A percentile compares a stretch with the other conserved stretches of the same genome.
Conservation (phyloP, 2,888 invertebrate genomes). For the Petrophora chlorosata region DNA sequence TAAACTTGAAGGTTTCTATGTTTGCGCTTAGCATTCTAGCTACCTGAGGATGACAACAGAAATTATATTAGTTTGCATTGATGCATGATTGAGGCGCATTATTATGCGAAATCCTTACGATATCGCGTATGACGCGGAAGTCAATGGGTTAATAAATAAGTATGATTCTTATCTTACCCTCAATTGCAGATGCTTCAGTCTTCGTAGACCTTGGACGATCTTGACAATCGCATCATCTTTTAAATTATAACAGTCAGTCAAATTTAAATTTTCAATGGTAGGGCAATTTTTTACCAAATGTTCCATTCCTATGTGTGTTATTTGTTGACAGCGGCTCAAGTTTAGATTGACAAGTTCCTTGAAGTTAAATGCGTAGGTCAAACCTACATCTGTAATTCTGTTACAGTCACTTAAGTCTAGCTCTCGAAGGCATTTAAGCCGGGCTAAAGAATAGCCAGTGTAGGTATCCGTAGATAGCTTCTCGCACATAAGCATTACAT, state of each 20-base stretch:
- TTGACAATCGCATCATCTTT: constrained; percentile 84
- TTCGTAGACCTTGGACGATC: constrained; percentile 64
- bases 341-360: constrained; percentile 85
- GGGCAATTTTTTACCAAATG: constrained; percentile 86
- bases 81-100: too few species aligned
- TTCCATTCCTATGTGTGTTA: constrained; percentile 86
- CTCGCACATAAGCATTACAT: constrained; percentile 86
- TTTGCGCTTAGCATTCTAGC: too few species aligned
- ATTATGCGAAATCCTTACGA: too few species aligned
- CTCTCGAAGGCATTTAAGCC: constrained; percentile 79
- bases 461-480: constrained; percentile 68
- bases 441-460: constrained; percentile 80
- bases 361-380: constrained; percentile 87
- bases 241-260: constrained; percentile 87
- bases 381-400: constrained; percentile 88
- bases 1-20: too few species aligned
- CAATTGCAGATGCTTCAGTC: constrained; percentile 83
- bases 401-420: constrained; percentile 88
- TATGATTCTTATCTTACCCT: constrained; percentile 64
- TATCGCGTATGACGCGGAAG: too few species aligned
- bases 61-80: too few species aligned
- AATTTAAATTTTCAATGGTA: constrained; percentile 86
- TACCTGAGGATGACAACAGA: too few species aligned
- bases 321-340: constrained; percentile 87
- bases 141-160: background rate